A percentile compares a stretch with the other conserved stretches of the same genome.
Evolutionary conservation across 2,888 invertebrate species (phyloP).

Genomic region (Stenoptilia bipunctidactyla): DNA sequence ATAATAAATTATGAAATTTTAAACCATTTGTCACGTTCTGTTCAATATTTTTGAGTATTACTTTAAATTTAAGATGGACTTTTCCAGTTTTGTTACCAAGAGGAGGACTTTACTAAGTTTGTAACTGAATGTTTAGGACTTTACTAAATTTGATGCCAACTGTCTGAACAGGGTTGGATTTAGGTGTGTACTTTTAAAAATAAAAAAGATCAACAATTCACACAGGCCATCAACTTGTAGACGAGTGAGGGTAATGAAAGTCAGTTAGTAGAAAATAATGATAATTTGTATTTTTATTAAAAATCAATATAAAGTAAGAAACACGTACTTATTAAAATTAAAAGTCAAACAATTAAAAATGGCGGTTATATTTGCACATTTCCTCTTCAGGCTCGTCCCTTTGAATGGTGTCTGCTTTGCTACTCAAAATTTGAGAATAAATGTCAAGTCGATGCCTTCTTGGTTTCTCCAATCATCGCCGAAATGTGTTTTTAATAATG

Average conservation of each 20-base stretch:
- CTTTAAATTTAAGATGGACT: constrained; percentile 1
- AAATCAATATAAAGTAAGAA: constrained; percentile 1
- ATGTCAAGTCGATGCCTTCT: neutral
- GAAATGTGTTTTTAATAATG: constrained; percentile 1
- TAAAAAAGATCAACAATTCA: neutral
- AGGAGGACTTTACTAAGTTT: constrained; percentile 2
- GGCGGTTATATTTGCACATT: neutral
- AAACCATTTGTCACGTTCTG: constrained; percentile 1
- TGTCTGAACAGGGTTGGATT: constrained; percentile 4
- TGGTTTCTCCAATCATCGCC: constrained; percentile 4
- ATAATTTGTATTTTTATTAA: neutral
- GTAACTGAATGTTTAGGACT: constrained; percentile 4
- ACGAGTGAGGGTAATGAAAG: neutral
- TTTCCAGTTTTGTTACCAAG: constrained; percentile 5
- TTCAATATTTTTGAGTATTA: constrained; percentile 1
- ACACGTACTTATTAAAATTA: neutral
- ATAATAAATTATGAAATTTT: constrained; percentile 1
- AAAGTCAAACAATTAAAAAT: constrained; percentile 1
- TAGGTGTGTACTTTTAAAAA: constrained; percentile 1
- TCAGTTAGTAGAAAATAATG: too few species aligned
- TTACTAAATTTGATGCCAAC: constrained; percentile 1
- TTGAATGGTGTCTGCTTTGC: neutral
- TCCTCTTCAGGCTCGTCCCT: neutral
- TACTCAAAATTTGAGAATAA: constrained; percentile 2
- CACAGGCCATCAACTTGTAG: constrained; percentile 2